Conservation (phyloP, 2,113 vertebrate species). For the Melanotaenia duboulayi region DNA sequence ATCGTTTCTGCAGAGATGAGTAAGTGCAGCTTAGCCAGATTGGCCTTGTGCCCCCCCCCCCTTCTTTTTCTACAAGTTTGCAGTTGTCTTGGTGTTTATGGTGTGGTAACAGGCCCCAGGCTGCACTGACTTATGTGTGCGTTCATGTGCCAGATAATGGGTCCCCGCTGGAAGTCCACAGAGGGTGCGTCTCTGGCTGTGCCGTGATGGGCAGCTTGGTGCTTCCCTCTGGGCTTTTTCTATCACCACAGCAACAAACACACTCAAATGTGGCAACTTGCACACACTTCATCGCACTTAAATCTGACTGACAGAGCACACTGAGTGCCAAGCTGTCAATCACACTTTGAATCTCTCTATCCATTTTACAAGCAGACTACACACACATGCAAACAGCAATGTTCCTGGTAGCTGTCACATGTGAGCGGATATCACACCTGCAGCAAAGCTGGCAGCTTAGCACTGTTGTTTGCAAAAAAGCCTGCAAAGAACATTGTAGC, state of each 20-base stretch:
- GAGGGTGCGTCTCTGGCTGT: slow-evolving; percentile 49
- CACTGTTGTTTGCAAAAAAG: slow-evolving; percentile 35
- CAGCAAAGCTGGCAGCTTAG: slow-evolving; percentile 35
- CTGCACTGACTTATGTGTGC: slow-evolving; percentile 44
- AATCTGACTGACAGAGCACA: slow-evolving; percentile 62
- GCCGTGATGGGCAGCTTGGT: slow-evolving; percentile 60
- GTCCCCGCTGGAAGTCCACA: slow-evolving; percentile 45
- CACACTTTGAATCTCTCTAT: slow-evolving; percentile 51
- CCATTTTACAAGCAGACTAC: slow-evolving; percentile 4
- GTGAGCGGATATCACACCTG: slow-evolving; percentile 45
- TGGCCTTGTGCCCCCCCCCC: background rate
- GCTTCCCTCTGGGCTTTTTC: slow-evolving; percentile 44
- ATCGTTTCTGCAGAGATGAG: slow-evolving; percentile 36
- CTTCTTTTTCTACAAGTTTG: slow-evolving; percentile 39
- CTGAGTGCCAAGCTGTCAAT: slow-evolving; percentile 68
- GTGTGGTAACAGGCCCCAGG: slow-evolving; percentile 53
- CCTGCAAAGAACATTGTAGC: slow-evolving; percentile 18
- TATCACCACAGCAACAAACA: slow-evolving; percentile 13
- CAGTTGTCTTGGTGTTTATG: slow-evolving; percentile 46
- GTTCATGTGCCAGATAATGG: slow-evolving; percentile 57
- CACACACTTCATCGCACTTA: slow-evolving; percentile 13
- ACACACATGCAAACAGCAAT: slow-evolving; percentile 6
- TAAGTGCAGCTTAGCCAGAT: slow-evolving; percentile 43
- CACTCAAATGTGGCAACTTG: slow-evolving; percentile 15
- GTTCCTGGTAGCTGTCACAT: slow-evolving; percentile 38